Base-by-base conservation (phyloP, 2,113 vertebrate genomes). In the Trogon melanurus region DNA sequence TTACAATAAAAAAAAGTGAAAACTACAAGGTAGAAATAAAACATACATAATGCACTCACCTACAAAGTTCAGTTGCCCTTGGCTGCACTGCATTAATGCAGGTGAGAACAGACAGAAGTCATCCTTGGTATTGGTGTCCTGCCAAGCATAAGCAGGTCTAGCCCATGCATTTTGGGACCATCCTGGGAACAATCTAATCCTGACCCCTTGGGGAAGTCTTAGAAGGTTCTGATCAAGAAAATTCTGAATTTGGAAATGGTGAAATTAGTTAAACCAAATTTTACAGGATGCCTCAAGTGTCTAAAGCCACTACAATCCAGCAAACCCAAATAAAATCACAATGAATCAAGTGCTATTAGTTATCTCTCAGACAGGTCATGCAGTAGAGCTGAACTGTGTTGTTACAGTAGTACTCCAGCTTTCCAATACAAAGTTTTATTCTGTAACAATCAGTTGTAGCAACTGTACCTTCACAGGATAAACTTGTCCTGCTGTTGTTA, bases 401-500 rank as follows among this genome's bases (percentile, higher is more conserved):
- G 3, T 48, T 50, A 41, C 10, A 78, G 10, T 20, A 44, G 18
- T 7, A 61, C 47, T 17, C 32, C 26, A 53, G 26, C 45, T 69
- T 83, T 38, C 34, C 27, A 73, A 23, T 13, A 29, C 6, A n/a
- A 57, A 56, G 53, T 56, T 61, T 56, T 48, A 26, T 45, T 76
- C 44, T 58, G 60, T 36, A 64, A 76, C 27, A 60, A 69, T 10
- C 29, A 58, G 34, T 26, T 54, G 10, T 38, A 75, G 8, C 57
- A 79, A 75, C 38, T 44, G 8, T 61, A 98, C 96, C 97, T 98
- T 98, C 48, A 98, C 98, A n/a, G 97, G 97, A 47, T 96, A 98
- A 12, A 98, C 97, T 96, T 98, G 98, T 91, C 98, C 98, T 81
- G 97, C 97, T 57, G 97, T 97, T n/a, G 79, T 98, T 94, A 98